phyloP scores from a whole-genome alignment of 2,797 vertebrate species.

The Lagocephalus sceleratus region DNA sequence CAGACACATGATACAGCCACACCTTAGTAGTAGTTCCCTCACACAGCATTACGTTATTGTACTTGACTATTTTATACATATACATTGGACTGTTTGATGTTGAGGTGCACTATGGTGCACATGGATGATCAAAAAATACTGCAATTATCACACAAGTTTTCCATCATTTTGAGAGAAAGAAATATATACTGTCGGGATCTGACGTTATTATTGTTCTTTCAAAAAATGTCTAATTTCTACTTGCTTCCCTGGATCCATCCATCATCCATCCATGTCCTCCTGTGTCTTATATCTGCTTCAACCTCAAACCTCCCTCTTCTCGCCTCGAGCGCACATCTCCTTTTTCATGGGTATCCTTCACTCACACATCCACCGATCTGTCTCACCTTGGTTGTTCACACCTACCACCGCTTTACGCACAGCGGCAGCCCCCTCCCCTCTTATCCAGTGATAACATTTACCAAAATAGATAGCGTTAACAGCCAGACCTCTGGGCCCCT shows the following conservation, averaged over 20 bases:
- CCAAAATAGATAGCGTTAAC: slow-evolving; percentile 33
- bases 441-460: slow-evolving; percentile 26
- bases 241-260: not conserved
- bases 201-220: slow-evolving; percentile 8
- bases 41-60: too few species aligned
- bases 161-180: too few species aligned
- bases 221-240: not conserved
- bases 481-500: slow-evolving; percentile 9
- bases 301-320: slow-evolving; percentile 3
- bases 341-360: slow-evolving; percentile 47
- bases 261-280: slow-evolving; percentile 6
- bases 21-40: too few species aligned
- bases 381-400: slow-evolving; percentile 39
- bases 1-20: slow-evolving; percentile 21
- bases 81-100: too few species aligned
- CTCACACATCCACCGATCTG: slow-evolving; percentile 35
- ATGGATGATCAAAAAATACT: too few species aligned
- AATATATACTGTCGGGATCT: too few species aligned
- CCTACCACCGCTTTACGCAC: slow-evolving; percentile 28
- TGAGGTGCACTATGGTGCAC: too few species aligned
- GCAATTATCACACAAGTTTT: too few species aligned
- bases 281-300: slow-evolving; percentile 27
- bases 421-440: not conserved
- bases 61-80: too few species aligned
- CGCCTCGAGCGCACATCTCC: slow-evolving; percentile 1